phyloP scores from a whole-genome alignment of 2,888 invertebrate genomes.

The Lucinisca nassula region DNA sequence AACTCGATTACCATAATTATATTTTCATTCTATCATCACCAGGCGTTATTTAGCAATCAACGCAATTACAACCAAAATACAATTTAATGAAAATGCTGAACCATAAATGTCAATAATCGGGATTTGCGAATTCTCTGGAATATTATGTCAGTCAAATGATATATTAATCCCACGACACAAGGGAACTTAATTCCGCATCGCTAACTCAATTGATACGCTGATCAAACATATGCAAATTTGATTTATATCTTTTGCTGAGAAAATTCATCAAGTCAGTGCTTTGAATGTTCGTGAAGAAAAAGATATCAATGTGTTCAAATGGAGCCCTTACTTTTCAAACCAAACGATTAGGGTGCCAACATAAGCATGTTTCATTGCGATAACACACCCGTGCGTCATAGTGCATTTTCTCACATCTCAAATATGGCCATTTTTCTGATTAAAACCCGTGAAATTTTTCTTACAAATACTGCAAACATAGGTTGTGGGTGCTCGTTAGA shows the following conservation, averaged over 20 bases:
- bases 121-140: neutral
- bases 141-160: neutral
- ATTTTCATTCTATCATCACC: neutral
- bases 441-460: no score
- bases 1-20: no score
- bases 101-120: neutral
- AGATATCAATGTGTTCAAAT: no score
- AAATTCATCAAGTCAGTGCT: neutral
- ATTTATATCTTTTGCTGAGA: neutral
- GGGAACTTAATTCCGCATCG: neutral
- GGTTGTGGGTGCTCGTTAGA: no score
- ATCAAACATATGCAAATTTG: slow-evolving; percentile 5
- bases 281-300: no score
- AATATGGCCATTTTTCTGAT: no score
- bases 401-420: no score
- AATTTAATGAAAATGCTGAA: neutral
- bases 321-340: no score
- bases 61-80: neutral
- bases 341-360: no score
- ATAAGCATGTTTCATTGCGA: no score
- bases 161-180: slow-evolving; percentile 7
- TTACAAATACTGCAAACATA: no score
- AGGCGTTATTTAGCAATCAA: neutral
- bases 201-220: neutral
- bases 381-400: no score